Conservation (phyloP, 1,140 invertebrate genomes). For the Caenorhabditis latens region DNA sequence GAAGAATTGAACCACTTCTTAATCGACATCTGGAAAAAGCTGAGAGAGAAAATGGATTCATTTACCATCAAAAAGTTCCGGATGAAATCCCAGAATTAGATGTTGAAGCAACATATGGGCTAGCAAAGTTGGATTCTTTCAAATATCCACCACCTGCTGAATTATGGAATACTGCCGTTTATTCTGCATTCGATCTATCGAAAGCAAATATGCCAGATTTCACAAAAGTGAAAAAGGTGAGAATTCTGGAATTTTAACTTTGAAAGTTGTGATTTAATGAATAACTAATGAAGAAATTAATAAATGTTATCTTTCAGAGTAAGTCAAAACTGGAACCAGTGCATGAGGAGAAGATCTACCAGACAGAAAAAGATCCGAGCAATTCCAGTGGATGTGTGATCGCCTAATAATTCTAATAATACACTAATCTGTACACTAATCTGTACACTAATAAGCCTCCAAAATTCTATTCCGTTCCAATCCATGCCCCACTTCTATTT, state of each 20-base stretch:
- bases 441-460: conserved; percentile 4
- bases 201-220: conserved; percentile 76
- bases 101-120: conserved; percentile 83
- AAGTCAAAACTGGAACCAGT: conserved; percentile 82
- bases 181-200: conserved; percentile 81
- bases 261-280: not conserved
- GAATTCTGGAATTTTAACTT: not conserved
- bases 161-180: conserved; percentile 82
- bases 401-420: not conserved
- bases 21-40: conserved; percentile 83
- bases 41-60: conserved; percentile 84
- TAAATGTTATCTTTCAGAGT: conserved; percentile 68
- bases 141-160: conserved; percentile 79
- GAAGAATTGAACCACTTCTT: conserved; percentile 81
- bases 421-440: not conserved
- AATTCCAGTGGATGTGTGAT: conserved; percentile 82
- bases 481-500: conserved; percentile 1
- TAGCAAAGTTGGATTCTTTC: conserved; percentile 83
- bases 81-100: conserved; percentile 82
- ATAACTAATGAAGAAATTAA: not conserved
- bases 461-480: too few species aligned
- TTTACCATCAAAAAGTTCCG: conserved; percentile 84
- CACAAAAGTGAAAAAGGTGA: conserved; percentile 72
- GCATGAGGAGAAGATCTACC: conserved; percentile 82
- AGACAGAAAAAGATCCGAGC: conserved; percentile 82